phyloP scores from a whole-genome alignment of 1,140 invertebrate species.

The Gryon sp. region DNA sequence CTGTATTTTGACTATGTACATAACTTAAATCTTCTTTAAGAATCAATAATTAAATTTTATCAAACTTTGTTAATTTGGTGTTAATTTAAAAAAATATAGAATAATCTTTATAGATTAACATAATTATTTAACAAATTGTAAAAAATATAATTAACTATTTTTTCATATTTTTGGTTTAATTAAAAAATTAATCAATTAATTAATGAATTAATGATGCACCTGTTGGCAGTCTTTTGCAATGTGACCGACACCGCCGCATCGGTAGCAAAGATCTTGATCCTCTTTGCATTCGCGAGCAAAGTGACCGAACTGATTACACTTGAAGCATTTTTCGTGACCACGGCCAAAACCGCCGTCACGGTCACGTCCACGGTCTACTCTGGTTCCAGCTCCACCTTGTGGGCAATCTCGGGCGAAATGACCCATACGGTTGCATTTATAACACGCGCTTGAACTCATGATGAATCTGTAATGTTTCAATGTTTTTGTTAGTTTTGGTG shows the following conservation, averaged over 20 bases:
- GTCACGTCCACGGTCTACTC: conserved; percentile 78
- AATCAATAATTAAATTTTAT: too few species aligned
- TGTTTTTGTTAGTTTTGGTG: conserved; percentile 3
- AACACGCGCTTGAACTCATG: conserved; percentile 86
- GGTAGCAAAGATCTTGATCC: conserved; percentile 91
- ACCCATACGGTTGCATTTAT: conserved; percentile 93
- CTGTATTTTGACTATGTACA: too few species aligned
- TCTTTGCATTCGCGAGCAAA: conserved; percentile 95
- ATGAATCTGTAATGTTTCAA: conserved; percentile 63
- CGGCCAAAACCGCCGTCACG: conserved; percentile 81
- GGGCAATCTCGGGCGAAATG: conserved; percentile 93
- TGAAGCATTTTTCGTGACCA: conserved; percentile 92
- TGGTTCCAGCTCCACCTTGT: conserved; percentile 81
- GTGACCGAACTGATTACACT: conserved; percentile 95
- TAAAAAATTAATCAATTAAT: not conserved
- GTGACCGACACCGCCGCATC: conserved; percentile 90
- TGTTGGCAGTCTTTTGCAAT: conserved; percentile 94
- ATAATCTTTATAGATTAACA: too few species aligned
- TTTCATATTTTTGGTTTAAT: too few species aligned
- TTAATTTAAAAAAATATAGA: too few species aligned
- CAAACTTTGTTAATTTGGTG: too few species aligned
- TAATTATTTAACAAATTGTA: too few species aligned
- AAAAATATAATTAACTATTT: too few species aligned
- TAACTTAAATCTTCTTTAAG: too few species aligned
- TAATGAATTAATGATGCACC: conserved; percentile 63